Base-by-base conservation (phyloP, 2,888 invertebrate genomes). In the Oligia latruncula region DNA sequence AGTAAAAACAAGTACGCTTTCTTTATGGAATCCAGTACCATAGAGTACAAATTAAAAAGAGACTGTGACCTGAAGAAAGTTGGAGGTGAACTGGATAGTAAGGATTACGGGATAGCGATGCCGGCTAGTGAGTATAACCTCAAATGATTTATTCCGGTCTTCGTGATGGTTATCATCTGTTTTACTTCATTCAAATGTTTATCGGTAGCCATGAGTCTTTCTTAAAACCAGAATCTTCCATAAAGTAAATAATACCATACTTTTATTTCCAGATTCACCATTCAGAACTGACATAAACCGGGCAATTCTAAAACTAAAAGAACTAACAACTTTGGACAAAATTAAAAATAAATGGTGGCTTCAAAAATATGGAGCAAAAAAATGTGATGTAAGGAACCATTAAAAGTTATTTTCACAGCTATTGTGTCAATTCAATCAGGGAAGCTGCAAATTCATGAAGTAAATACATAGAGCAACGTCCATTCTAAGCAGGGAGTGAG, bases 261-360 rank as follows among this genome's bases (percentile, higher is more conserved):
- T 62, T n/a, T 68, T 11, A n/a, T 72, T 90, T 90, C 70, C 90
- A 93, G 93, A 94, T 85, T 94, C 94, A 0, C 98, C 98, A 2
- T 98, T 98, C 90, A 96, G 98, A 83, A 98, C 98, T 2, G 97
- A 97, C 74, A 98, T 99, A 81, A 99, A 98, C 89, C 98, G 98
- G 88, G 98, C 99, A 0, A 98, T 99, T 82, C 96, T 99, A 65
- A 98, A 98, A 93, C 96, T 99, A 75, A 99, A 99, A 95, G 99
- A 99, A 94, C 97, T 97, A 78, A 99, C 99, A 0, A 97, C 97
- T 65, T 96, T 99, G 40, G 98, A 97, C 79, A 97, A 97, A 75
- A 96, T 99, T 74, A 99, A 99, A 95, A 97, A 98, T 49, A 98
- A 98, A 94, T 99, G 99, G 99, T 99, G 99, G 99, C 97, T 98